Evolutionary conservation across 1,140 invertebrate species (phyloP).

Genomic region (Bombus confusus): DNA sequence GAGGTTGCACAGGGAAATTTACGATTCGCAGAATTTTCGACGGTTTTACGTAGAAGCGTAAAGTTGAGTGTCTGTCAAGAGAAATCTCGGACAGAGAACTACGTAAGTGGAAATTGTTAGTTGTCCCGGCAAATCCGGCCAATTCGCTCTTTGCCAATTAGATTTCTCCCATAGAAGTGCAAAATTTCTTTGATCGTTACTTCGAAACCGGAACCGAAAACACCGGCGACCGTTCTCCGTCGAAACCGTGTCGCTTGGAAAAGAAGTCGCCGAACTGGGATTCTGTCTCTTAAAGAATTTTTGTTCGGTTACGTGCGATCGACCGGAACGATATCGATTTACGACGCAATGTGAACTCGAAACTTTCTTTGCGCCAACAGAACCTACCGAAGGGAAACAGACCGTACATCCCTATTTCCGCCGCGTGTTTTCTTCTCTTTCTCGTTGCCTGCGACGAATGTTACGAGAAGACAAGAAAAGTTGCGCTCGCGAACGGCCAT

Average conservation of each 20-base stretch:
- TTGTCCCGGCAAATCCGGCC: background rate
- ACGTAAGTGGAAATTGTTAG: background rate
- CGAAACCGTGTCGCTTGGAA: background rate
- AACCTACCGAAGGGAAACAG: background rate
- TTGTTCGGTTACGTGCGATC: background rate
- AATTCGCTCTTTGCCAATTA: no score
- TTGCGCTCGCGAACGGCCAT: background rate
- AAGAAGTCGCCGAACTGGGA: no score
- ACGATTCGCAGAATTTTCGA: background rate
- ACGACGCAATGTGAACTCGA: background rate
- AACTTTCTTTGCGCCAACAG: conserved; percentile 17
- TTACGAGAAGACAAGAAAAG: background rate
- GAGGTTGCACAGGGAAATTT: no score
- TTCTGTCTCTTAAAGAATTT: conserved; percentile 7
- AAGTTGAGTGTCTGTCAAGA: background rate
- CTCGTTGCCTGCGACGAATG: background rate
- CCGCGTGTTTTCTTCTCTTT: background rate
- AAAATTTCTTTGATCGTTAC: background rate
- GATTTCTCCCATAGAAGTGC: fast-evolving
- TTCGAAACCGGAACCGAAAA: background rate
- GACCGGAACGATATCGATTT: conserved; percentile 20
- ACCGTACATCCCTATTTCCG: background rate
- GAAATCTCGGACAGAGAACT: no score
- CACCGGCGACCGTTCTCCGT: background rate
- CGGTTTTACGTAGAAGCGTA: no score